A percentile compares a stretch with the other conserved stretches of the same genome.
Evolutionary conservation across 2,113 vertebrate species (phyloP).

Genomic region (Pandion haliaetus): DNA sequence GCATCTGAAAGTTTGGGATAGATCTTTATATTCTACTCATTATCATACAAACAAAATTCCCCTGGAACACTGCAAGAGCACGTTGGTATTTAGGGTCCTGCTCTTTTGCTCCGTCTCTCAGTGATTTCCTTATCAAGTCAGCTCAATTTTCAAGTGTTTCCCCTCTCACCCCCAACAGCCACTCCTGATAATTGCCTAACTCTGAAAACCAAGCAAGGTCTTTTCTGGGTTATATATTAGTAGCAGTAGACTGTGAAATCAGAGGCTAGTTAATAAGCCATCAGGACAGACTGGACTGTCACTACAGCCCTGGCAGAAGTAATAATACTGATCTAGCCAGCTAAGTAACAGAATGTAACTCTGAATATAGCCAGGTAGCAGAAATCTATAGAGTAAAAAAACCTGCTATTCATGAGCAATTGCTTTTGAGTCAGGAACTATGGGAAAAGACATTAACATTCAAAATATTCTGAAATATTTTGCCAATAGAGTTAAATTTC

Average conservation of each 20-base stretch:
- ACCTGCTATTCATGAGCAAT: neutral
- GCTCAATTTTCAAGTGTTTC: neutral
- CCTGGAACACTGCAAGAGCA: neutral
- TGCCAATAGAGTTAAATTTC: neutral
- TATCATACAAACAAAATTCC: neutral
- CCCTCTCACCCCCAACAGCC: neutral
- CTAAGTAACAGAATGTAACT: neutral
- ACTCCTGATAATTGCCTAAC: neutral
- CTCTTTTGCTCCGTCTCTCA: neutral
- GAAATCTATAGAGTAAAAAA: neutral
- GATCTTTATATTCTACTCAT: neutral
- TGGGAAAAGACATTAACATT: neutral
- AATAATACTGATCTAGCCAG: neutral
- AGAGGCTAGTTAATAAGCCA: constrained; percentile 24
- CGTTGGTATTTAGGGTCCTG: neutral
- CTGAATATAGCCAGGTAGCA: neutral
- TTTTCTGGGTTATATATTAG: neutral
- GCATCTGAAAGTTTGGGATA: neutral
- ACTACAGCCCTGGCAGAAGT: neutral
- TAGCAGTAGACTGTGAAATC: constrained; percentile 2
- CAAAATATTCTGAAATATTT: neutral
- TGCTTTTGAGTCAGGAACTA: neutral
- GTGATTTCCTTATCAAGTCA: neutral
- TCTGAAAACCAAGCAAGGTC: neutral
- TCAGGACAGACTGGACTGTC: neutral